Conservation (phyloP, 2,888 invertebrate genomes). For the Ischnura elegans region DNA sequence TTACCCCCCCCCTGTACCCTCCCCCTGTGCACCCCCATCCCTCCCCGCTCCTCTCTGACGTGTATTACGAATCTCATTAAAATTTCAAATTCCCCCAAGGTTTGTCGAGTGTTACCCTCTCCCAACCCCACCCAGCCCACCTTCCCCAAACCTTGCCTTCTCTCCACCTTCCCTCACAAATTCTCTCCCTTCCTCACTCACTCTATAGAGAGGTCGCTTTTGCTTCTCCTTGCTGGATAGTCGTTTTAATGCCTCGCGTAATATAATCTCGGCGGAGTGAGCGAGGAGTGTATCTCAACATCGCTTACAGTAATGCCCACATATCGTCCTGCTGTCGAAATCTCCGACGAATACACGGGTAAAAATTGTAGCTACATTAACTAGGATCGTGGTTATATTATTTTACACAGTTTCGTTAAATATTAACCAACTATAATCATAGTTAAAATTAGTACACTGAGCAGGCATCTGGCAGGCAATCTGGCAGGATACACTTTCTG, state of each 20-base stretch:
- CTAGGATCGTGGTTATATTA: too few species aligned
- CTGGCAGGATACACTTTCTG: too few species aligned
- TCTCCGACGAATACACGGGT: too few species aligned
- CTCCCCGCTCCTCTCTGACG: neutral
- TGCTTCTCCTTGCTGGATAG: neutral
- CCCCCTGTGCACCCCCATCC: neutral
- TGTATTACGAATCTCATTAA: conserved; percentile 57
- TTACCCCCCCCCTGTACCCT: neutral
- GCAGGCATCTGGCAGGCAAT: too few species aligned
- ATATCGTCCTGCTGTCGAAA: too few species aligned
- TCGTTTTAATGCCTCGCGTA: conserved; percentile 57
- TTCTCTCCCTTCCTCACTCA: too few species aligned
- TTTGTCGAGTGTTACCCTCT: conserved; percentile 43
- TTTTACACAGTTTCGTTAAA: too few species aligned
- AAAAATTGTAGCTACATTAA: too few species aligned
- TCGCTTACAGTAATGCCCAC: conserved; percentile 23
- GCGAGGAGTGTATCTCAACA: neutral
- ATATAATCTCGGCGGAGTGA: conserved; percentile 55
- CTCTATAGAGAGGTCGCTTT: too few species aligned
- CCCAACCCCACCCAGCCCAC: neutral
- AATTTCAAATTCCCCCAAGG: conserved; percentile 60
- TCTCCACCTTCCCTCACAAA: too few species aligned
- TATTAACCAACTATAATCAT: too few species aligned
- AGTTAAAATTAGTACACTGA: too few species aligned
- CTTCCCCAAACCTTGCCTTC: neutral